Base-by-base conservation (phyloP, 2,888 invertebrate species). In the Liodrosophila aerea region DNA sequence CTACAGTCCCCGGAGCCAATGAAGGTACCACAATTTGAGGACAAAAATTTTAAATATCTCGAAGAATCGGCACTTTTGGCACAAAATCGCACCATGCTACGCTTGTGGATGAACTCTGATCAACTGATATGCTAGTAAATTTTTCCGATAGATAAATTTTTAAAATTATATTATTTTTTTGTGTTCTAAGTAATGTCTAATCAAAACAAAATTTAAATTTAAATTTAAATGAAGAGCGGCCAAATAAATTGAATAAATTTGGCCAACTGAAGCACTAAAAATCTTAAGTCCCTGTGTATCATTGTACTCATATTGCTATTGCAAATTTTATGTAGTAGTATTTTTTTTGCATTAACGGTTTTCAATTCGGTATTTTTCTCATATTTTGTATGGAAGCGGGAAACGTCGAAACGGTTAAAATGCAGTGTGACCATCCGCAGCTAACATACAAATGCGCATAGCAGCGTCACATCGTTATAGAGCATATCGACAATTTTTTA, bases 71-170 rank as follows among this genome's bases (percentile, higher is more conserved):
- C 81, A 12, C 46, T 77, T 39, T 60, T 69, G 58, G 60, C 64
- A 15, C 81, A 80, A 50, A 80, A 74, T 61, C 71, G 65, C 13
- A 44, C 58, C 7, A 76, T 80, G 80, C 60, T 70, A 37, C 60
- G 62, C 44, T 45, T 52, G 50, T 76, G 80, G 76, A 54, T 69
- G 31, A 64, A 78, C 50, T 50, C 62, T 37, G 67, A 76, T 60
- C 45, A 44, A 49, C 50, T 69, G 27, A 70, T 76, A 43, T 64
- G 45, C 54, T 73, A 75, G 61, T 34, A 52, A 29, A 50, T 49
- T 64, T 30, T 53, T 62, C 61, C 41, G 51, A 69, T 36, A 47
- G 57, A 69, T 71, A 69, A 69, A 69, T 71, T 69, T 70, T 62
- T 31, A 53, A 70, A 71, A 62, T 69, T 62, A 71, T 65, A 69